Evolutionary conservation across 2,113 vertebrate genomes (phyloP).

Genomic region (Deroptyus accipitrinus): DNA sequence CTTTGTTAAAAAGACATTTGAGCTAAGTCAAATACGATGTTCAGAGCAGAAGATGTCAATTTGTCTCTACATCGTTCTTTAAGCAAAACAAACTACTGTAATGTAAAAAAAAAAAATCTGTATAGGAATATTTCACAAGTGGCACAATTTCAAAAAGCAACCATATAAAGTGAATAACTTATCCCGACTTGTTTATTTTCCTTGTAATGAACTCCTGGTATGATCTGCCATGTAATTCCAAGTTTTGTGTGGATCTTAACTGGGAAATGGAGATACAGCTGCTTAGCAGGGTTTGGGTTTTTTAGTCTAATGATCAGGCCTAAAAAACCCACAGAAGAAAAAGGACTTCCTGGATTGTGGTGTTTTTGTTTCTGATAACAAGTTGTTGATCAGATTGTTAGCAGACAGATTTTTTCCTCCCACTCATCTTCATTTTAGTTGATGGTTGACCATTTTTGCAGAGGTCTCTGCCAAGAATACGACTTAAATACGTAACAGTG

Average conservation of each 20-base stretch:
- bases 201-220: not conserved
- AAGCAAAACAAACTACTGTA: not conserved
- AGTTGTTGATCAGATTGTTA: conserved; percentile 35
- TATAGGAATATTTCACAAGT: not conserved
- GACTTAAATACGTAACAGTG: not conserved
- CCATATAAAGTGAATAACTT: not conserved
- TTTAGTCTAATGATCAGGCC: not conserved
- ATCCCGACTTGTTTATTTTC: not conserved
- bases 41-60: not conserved
- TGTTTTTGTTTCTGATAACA: conserved; percentile 35
- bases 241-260: not conserved
- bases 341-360: not conserved
- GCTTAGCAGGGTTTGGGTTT: not conserved
- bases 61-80: fast-evolving
- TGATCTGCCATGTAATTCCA: not conserved
- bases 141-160: not conserved
- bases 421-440: not conserved
- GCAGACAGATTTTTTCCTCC: conserved; percentile 45
- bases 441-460: not conserved
- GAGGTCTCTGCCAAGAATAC: not conserved
- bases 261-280: not conserved
- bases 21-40: not conserved
- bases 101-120: not conserved
- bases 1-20: not conserved
- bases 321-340: not conserved